Evolutionary conservation across 2,113 vertebrate species (phyloP).

Genomic region (Scytalopus superciliaris): DNA sequence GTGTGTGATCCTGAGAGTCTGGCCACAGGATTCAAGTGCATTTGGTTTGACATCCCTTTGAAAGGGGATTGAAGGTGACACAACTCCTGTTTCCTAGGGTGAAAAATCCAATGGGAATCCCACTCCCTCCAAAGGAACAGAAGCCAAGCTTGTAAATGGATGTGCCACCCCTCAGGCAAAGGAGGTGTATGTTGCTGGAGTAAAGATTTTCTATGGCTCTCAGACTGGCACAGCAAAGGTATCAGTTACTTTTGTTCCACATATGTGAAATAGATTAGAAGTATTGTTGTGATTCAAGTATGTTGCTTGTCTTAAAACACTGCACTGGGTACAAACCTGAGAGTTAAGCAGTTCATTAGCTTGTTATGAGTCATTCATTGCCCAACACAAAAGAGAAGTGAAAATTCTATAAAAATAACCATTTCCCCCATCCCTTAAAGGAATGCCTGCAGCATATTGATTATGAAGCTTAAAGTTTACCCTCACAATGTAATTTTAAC

Average conservation of each 20-base stretch:
- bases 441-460: too few species aligned
- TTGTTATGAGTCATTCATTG: neutral
- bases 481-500: neutral
- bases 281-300: neutral
- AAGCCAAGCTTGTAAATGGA: constrained; percentile 5
- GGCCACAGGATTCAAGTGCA: neutral
- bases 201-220: constrained; percentile 91
- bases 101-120: neutral
- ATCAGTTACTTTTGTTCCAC: neutral
- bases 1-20: neutral
- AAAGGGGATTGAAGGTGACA: neutral
- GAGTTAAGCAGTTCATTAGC: neutral
- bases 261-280: neutral
- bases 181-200: constrained; percentile 73
- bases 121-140: neutral
- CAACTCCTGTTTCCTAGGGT: neutral
- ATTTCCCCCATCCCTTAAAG: neutral
- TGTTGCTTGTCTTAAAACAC: neutral
- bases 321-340: neutral
- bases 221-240: constrained; percentile 96
- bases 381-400: neutral
- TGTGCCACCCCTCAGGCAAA: neutral
- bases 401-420: neutral
- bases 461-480: neutral
- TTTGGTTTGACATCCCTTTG: neutral